phyloP scores from a whole-genome alignment of 2,888 invertebrate species.

The Tricholauxania praeusta region DNA sequence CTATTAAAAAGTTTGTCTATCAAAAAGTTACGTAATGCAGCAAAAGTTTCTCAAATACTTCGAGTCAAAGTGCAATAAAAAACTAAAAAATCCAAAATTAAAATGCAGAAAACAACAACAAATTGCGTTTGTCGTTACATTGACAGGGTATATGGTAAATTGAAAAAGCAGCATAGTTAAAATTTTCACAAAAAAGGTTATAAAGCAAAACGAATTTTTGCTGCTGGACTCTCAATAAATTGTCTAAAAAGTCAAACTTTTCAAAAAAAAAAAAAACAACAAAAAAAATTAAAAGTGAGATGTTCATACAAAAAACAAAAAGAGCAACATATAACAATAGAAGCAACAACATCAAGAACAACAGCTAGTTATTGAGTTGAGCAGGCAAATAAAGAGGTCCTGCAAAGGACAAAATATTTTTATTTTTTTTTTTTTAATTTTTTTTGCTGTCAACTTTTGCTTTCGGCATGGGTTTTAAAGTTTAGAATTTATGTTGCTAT shows the following conservation, averaged over 20 bases:
- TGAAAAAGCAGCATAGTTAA: not conserved
- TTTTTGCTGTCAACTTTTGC: not conserved
- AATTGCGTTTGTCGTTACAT: not conserved
- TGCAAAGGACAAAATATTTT: constrained; percentile 12
- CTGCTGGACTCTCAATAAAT: constrained; percentile 20
- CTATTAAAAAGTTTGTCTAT: constrained; percentile 9
- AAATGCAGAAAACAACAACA: constrained; percentile 6
- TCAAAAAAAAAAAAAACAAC: constrained; percentile 15
- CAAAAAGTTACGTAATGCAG: not conserved
- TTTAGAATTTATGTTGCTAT: constrained; percentile 25
- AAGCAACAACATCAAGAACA: not conserved
- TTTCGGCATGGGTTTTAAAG: constrained; percentile 9
- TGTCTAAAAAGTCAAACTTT: constrained; percentile 21
- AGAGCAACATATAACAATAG: not conserved
- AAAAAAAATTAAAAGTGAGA: not conserved
- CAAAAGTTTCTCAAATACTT: constrained; percentile 2
- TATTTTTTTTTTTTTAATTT: not conserved
- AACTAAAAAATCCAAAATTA: constrained; percentile 4
- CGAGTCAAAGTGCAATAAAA: not conserved
- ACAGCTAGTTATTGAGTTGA: not conserved
- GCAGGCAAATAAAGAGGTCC: not conserved
- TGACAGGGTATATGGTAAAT: not conserved
- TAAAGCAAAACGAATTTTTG: not conserved
- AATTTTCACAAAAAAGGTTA: not conserved
- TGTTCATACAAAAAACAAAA: too few relatives aligned